A percentile compares a stretch with the other conserved stretches of the same genome.
Conservation (phyloP, 2,113 vertebrate species). For the Brachyhypopomus occidentalis region DNA sequence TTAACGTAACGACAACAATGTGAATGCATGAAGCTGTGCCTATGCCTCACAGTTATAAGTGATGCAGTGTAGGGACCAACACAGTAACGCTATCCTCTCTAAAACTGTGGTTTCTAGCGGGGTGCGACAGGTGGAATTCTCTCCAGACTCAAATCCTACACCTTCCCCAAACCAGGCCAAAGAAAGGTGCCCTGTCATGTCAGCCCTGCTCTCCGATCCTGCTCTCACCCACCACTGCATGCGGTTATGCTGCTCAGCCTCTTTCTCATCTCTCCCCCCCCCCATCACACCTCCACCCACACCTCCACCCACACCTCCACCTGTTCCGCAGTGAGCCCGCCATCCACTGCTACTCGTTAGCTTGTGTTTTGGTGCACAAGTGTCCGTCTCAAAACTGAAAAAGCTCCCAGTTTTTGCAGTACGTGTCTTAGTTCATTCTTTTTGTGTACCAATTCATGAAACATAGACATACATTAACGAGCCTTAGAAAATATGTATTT, state of each 20-base stretch:
- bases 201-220: slow-evolving; percentile 54
- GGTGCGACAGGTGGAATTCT: slow-evolving; percentile 81
- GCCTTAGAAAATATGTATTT: too few species aligned
- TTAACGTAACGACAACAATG: slow-evolving; percentile 18
- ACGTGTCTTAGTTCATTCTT: background rate
- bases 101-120: slow-evolving; percentile 85
- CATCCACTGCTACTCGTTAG: background rate
- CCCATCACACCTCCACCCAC: slow-evolving; percentile 44
- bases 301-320: slow-evolving; percentile 29
- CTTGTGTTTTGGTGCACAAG: slow-evolving; percentile 3
- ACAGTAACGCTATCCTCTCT: slow-evolving; percentile 71
- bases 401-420: slow-evolving; percentile 1
- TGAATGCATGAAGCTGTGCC: slow-evolving; percentile 11
- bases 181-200: slow-evolving; percentile 84
- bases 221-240: slow-evolving; percentile 49
- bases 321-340: background rate
- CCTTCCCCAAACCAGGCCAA: slow-evolving; percentile 81
- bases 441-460: background rate
- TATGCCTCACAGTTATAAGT: slow-evolving; percentile 22
- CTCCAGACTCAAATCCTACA: slow-evolving; percentile 85
- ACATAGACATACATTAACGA: too few species aligned
- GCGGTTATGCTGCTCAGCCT: slow-evolving; percentile 59
- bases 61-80: slow-evolving; percentile 14
- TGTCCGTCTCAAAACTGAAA: slow-evolving; percentile 13
- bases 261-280: slow-evolving; percentile 44